Base-by-base conservation (phyloP, 1,140 invertebrate genomes). In the Diabrotica undecimpunctata region DNA sequence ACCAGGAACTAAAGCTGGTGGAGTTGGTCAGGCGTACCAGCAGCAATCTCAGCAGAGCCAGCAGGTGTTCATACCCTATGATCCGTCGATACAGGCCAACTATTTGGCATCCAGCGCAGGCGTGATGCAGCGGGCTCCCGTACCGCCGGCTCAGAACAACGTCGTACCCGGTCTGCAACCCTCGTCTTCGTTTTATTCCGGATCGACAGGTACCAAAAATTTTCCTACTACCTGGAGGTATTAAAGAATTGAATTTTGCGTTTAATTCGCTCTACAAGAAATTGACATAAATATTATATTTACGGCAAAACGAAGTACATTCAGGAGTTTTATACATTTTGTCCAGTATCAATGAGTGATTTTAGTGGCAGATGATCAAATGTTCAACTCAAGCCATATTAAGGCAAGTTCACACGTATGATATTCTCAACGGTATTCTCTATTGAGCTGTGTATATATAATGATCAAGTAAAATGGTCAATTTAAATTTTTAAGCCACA, bases 181-280 rank as follows among this genome's bases (percentile, higher is more conserved):
- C 0, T 79, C 78, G 0, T 78, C 77, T 1, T 78, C 77, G 0
- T 79, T 75, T 61, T 79, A 79, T 73, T 78, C 78, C 37, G 76
- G 74, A 72, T 78, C 76, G 14, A 77, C 78, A 66, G 76, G 76
- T 76, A 76, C 69, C 58, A 72, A 74, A 70, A 64, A 64, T 71
- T 72, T 71, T 62, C 66, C 68, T 67, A 62, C 69, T 63, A 54
- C 66, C 37, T 74, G 71, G 71, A 72, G 66, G 64, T 70, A 60
- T 66, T 74, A 71, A 62, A 64, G 62, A 70, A 72, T 68, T 65
- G 66, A 59, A 66, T 68, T 72, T 67, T 72, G 65, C 66, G 64
- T 35, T 65, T 65, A 41, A 61, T 37, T 61, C 35, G 57, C 57
- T 59, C 41, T 59, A 41, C 13, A n/a, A n/a, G n/a, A n/a, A n/a